phyloP scores from a whole-genome alignment of 2,888 invertebrate species.

The Cantharis rufa region DNA sequence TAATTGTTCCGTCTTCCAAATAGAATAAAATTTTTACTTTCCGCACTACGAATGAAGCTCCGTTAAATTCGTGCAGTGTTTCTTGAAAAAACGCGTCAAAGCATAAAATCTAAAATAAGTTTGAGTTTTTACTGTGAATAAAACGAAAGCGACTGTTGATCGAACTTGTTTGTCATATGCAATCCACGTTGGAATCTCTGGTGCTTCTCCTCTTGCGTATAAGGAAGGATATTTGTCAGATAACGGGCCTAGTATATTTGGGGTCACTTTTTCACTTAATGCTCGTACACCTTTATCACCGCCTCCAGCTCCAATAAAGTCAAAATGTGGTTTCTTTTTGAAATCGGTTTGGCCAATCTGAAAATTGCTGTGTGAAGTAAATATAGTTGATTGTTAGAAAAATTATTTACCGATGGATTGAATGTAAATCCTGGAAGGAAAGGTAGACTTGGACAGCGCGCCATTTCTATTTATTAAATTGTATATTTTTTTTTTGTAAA shows the following conservation, averaged over 20 bases:
- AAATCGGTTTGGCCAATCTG: constrained; percentile 69
- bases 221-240: constrained; percentile 68
- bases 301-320: constrained; percentile 57
- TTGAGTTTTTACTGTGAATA: background rate
- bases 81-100: constrained; percentile 83
- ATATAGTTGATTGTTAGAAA: background rate
- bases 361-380: constrained; percentile 27
- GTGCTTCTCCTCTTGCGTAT: constrained; percentile 75
- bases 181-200: constrained; percentile 82
- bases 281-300: constrained; percentile 60
- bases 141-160: background rate
- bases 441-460: constrained; percentile 69
- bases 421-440: constrained; percentile 74
- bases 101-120: constrained; percentile 65
- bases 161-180: constrained; percentile 83
- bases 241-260: constrained; percentile 63
- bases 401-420: constrained; percentile 63
- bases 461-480: constrained; percentile 38
- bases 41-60: constrained; percentile 71
- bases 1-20: constrained; percentile 92
- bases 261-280: constrained; percentile 65
- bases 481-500: background rate
- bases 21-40: constrained; percentile 84
- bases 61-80: constrained; percentile 74
- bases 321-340: constrained; percentile 59